phyloP scores from a whole-genome alignment of 2,888 invertebrate species.

The Chalcosyrphus nemorum region DNA sequence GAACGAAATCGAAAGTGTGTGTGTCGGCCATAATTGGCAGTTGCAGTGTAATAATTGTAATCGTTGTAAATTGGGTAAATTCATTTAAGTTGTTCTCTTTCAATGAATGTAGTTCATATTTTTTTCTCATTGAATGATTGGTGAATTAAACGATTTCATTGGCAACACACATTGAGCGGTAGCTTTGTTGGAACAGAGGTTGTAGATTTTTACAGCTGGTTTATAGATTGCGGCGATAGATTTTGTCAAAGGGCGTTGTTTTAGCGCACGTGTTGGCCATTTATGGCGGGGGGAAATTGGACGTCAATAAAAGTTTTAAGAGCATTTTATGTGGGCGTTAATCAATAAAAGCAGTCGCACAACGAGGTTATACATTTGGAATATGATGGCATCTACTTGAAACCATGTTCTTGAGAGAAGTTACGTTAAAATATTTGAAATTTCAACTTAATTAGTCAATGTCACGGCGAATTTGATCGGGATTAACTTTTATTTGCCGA shows the following conservation, averaged over 20 bases:
- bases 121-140: conserved; percentile 44
- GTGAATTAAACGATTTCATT: conserved; percentile 41
- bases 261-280: not conserved
- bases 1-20: conserved; percentile 44
- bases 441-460: no score
- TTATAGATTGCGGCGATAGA: not conserved
- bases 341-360: no score
- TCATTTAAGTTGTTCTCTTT: conserved; percentile 27
- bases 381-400: no score
- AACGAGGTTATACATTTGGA: no score
- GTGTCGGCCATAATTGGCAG: conserved; percentile 9
- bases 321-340: not conserved
- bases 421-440: no score
- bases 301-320: not conserved
- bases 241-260: not conserved
- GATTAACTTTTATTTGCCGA: no score
- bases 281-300: not conserved
- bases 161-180: conserved; percentile 23
- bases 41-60: conserved; percentile 44
- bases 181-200: conserved; percentile 17
- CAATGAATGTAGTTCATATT: conserved; percentile 39
- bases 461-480: no score
- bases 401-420: no score
- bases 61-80: conserved; percentile 53
- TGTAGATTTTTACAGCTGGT: not conserved